phyloP scores from a whole-genome alignment of 2,113 vertebrate genomes.

The Cheirogaleus medius region DNA sequence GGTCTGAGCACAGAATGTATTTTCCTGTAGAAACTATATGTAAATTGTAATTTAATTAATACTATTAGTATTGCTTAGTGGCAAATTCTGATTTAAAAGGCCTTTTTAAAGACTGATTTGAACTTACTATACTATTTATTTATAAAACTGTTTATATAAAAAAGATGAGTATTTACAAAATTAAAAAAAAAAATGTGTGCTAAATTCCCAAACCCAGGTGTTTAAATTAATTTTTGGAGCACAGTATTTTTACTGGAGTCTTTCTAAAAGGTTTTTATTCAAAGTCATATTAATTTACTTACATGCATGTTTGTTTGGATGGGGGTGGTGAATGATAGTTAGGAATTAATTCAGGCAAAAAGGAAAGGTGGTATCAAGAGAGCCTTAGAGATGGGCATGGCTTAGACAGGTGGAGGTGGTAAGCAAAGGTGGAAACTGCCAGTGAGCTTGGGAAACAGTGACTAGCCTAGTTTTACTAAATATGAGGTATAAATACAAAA shows the following conservation, averaged over 20 bases:
- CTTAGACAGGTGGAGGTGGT: background rate
- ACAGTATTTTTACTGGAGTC: background rate
- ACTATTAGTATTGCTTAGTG: background rate
- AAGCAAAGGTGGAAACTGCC: background rate
- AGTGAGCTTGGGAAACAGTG: background rate
- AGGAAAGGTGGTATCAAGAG: background rate
- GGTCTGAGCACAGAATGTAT: background rate
- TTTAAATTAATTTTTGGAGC: conserved; percentile 1
- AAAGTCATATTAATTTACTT: background rate
- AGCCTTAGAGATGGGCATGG: background rate
- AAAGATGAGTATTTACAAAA: background rate
- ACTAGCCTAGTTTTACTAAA: background rate
- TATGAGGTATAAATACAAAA: background rate
- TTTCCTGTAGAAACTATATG: background rate
- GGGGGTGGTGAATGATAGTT: background rate
- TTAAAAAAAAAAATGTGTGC: background rate
- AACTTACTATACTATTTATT: background rate
- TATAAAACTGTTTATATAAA: background rate
- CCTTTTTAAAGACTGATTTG: background rate
- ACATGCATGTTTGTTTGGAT: background rate
- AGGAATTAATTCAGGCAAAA: background rate
- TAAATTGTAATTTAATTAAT: background rate
- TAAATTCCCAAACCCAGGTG: background rate
- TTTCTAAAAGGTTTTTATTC: background rate
- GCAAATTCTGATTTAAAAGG: conserved; percentile 3